Evolutionary conservation across 2,113 vertebrate species (phyloP), one percentile per base, ranked within the genome.

Genomic region (Greenwoodochromis staneri): DNA sequence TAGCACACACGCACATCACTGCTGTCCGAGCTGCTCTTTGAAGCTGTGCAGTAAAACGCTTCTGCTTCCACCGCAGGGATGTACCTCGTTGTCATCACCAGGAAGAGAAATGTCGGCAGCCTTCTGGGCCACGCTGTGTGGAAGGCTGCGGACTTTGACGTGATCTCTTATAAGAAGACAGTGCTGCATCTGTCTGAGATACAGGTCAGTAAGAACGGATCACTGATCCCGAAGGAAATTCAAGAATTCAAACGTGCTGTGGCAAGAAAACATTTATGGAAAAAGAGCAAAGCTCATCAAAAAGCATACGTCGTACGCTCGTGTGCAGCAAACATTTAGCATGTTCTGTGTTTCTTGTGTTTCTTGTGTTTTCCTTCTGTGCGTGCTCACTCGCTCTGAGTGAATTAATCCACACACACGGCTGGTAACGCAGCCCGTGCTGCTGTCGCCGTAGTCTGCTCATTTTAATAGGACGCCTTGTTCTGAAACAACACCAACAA

Each of bases 161-260:
- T 99, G 54, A 97, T 99, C 88, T 98, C 98, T 55, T 99, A 99
- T 87, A 99, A 99, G 95, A 99, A 98, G 96, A 99, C 98, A 2
- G 96, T 98, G 94, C 93, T 99, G 76, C 98, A 99, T 92, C 97
- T 99, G 88, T 98, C 98, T 87, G 98, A 99, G 96, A 97, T 96
- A 93, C 99, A 99, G 98, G 99, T 99, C 3, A 93, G 92, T 17
- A 69, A 87, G 66, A 34, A 8, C 3, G 3, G 24, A 49, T 69
- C 36, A 2, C 19, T 69, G 63, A 40, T 24, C 36, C n/a, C 1
- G 0, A 3, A 24, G 5, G n/a, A 14, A 69, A 40, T 69, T 19
- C 6, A 14, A 14, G 16, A 13, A 47, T 47, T 0, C 34, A 69
- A 1, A 66, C 2, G 4, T 36, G 31, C 59, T 69, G 63, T 21